Evolutionary conservation across 2,888 invertebrate species (phyloP), one percentile per base, ranked within the genome.

Genomic region (Agrotis puta): DNA sequence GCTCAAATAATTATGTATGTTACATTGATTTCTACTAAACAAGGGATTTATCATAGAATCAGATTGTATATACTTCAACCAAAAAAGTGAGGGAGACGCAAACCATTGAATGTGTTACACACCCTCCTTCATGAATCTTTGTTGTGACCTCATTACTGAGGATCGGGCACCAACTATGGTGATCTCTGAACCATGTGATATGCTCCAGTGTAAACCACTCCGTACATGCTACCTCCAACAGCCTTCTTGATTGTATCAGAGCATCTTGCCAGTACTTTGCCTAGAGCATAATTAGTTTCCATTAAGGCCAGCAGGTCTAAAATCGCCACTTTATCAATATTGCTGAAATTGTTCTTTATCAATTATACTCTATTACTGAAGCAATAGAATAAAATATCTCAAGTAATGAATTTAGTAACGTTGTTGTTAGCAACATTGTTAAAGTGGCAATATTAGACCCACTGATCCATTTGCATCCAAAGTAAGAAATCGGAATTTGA

Each of bases 31-130:
- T 16, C 3, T 47, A 39, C n/a, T 69, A 16, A 54, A 48, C 18
- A 27, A 43, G 43, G 48, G 27, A n/a, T 57, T 48, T n/a, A 56
- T 39, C 1, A 16, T 54, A 4, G 7, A 24, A 39, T 47, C 24
- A 27, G 16, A 39, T 39, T 14, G 3, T 54, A 24, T 20, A n/a
- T 39, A 33, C n/a, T 1, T 22, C 20, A 51, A 51, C 16, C 13
- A 4, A 14, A n/a, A 56, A 48, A 48, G 9, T 14, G 13, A 33
- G n/a, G n/a, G 33, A 24, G 14, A 11, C 1, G 18, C 6, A 3
- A 54, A 24, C 16, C 45, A 69, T 20, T 24, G 69, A 24, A 24
- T n/a, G 39, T 18, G 45, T 14, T 67, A 22, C 4, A 53, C n/a
- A n/a, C 51, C n/a, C 16, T 24, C 18, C 2, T 33, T 53, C 18